Conservation (phyloP, 37 sponge, comb jelly and placozoan genomes). For the Crambe crambe region DNA sequence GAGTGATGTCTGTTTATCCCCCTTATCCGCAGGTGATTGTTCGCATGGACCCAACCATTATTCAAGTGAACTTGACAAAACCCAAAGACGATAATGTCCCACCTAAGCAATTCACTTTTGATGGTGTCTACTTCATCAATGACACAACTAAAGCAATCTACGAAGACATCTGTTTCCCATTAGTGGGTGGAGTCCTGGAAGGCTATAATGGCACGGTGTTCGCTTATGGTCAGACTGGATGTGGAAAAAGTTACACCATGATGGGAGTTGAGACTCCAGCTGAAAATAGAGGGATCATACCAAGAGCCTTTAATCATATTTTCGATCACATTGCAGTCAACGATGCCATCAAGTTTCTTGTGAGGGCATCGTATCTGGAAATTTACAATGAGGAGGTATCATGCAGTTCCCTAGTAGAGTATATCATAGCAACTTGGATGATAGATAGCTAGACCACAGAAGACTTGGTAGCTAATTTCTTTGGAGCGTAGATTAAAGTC, state of each 20-base stretch:
- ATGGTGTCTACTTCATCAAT: slow-evolving; percentile 83
- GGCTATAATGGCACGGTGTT: slow-evolving; percentile 96
- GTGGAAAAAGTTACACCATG: slow-evolving; percentile 98
- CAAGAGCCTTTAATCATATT: slow-evolving; percentile 93
- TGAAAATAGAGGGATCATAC: slow-evolving; percentile 88
- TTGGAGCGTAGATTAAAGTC: too few relatives aligned
- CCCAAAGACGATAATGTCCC: slow-evolving; percentile 45
- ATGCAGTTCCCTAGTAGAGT: too few relatives aligned
- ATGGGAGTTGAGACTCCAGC: slow-evolving; percentile 84
- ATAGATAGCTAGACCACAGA: not conserved
- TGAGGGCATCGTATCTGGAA: slow-evolving; percentile 91
- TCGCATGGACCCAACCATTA: slow-evolving; percentile 66
- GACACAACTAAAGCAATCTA: slow-evolving; percentile 88
- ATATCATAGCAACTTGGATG: too few relatives aligned
- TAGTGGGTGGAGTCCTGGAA: slow-evolving; percentile 90
- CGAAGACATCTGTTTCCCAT: slow-evolving; percentile 92
- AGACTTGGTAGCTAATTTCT: not conserved
- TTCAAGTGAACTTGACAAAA: slow-evolving; percentile 79
- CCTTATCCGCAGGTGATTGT: slow-evolving; percentile 58
- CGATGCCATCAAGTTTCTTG: slow-evolving; percentile 69
- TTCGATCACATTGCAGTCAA: slow-evolving; percentile 83
- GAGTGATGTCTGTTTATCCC: too few relatives aligned
- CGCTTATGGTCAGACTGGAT: slow-evolving; percentile 99
- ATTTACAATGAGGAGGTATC: slow-evolving; percentile 99
- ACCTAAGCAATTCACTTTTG: slow-evolving; percentile 90